Evolutionary conservation across 2,888 invertebrate genomes (phyloP).

Genomic region (Exocentrus adspersus): DNA sequence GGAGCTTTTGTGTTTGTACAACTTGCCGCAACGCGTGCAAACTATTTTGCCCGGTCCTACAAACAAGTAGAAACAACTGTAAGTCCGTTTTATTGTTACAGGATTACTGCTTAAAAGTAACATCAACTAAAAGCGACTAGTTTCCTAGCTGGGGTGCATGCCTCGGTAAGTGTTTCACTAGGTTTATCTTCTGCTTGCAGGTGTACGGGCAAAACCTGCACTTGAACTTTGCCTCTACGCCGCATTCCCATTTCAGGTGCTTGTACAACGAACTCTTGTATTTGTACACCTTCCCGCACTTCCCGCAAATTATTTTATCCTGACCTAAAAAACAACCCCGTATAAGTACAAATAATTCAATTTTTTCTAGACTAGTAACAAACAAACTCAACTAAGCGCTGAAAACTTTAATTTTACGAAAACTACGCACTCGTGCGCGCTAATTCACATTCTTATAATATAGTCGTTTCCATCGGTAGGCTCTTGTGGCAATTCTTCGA

Average conservation of each 20-base stretch:
- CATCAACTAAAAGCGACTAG: too few relatives aligned
- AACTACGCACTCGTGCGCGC: too few relatives aligned
- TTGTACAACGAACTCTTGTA: slow-evolving; percentile 72
- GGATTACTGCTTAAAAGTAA: too few relatives aligned
- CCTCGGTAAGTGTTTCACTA: slow-evolving; percentile 35
- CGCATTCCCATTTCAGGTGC: slow-evolving; percentile 67
- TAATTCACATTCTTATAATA: too few relatives aligned
- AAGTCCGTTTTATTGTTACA: too few relatives aligned
- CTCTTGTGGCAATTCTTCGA: slow-evolving; percentile 35
- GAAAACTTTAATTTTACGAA: too few relatives aligned
- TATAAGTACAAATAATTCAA: too few relatives aligned
- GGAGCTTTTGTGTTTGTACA: slow-evolving; percentile 76
- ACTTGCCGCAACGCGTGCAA: slow-evolving; percentile 65
- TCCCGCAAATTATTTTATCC: slow-evolving; percentile 64
- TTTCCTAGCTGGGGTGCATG: too few relatives aligned
- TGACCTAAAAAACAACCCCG: not conserved
- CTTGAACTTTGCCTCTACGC: slow-evolving; percentile 62
- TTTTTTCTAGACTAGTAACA: too few relatives aligned
- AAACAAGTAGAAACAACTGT: too few relatives aligned
- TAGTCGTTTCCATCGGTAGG: not conserved
- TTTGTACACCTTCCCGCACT: slow-evolving; percentile 77
- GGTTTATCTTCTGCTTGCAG: slow-evolving; percentile 47
- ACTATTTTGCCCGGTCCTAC: not conserved
- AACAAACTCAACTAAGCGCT: too few relatives aligned
- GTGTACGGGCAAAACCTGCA: slow-evolving; percentile 60